Conservation (phyloP, 1,140 invertebrate genomes). For the Coelopa frigida region DNA sequence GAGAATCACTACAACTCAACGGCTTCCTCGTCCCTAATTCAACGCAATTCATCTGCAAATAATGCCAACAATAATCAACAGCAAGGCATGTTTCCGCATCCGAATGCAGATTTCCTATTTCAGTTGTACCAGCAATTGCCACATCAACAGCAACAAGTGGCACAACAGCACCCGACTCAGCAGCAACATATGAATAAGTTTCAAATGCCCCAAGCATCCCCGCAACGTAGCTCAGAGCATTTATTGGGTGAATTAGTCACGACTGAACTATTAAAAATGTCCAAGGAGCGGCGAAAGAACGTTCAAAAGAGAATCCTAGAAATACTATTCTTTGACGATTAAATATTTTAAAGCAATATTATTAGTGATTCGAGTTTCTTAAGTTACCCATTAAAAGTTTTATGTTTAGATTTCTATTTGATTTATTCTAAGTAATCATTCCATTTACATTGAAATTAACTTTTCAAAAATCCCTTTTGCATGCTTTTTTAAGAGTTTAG, state of each 20-base stretch:
- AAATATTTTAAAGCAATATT: neutral
- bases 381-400: neutral
- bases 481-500: no score
- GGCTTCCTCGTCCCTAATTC: conserved; percentile 4
- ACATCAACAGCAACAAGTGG: conserved; percentile 18
- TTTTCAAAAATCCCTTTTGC: no score
- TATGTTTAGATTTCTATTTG: no score
- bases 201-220: conserved; percentile 26
- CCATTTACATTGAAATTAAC: no score
- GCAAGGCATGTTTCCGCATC: conserved; percentile 32
- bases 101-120: conserved; percentile 39
- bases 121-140: conserved; percentile 42
- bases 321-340: conserved; percentile 44
- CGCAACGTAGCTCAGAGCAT: conserved; percentile 36
- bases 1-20: conserved; percentile 4
- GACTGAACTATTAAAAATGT: conserved; percentile 41
- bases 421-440: no score
- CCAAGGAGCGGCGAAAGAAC: conserved; percentile 37
- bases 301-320: conserved; percentile 41
- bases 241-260: conserved; percentile 40
- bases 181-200: conserved; percentile 34
- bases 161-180: conserved; percentile 7
- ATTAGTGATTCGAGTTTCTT: neutral
- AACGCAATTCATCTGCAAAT: neutral
- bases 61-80: conserved; percentile 15